A percentile compares a stretch with the other conserved stretches of the same genome.
Evolutionary conservation across 2,888 invertebrate species (phyloP).

Genomic region (Pyrgus malvae): DNA sequence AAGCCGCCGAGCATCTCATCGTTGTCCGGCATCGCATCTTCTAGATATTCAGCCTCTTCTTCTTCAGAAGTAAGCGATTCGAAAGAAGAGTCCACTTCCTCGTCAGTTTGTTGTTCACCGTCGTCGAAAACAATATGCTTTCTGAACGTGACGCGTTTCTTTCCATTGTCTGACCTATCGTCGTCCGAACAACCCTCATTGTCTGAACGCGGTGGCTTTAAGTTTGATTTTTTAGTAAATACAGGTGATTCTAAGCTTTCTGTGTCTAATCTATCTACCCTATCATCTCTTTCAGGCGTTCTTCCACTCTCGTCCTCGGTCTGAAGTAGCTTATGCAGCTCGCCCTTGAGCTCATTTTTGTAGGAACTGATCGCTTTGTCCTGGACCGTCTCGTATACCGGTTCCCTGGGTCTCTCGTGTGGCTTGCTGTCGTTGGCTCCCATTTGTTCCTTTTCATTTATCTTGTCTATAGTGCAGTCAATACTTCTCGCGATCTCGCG

Average conservation of each 20-base stretch:
- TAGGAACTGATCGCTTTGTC: conserved; percentile 51
- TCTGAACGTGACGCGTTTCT: conserved; percentile 72
- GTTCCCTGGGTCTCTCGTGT: conserved; percentile 37
- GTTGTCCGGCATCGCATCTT: conserved; percentile 54
- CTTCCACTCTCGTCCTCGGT: conserved; percentile 38
- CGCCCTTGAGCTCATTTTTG: conserved; percentile 60
- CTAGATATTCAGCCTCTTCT: conserved; percentile 61
- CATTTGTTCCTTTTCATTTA: conserved; percentile 57
- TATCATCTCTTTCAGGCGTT: conserved; percentile 24
- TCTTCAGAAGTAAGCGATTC: conserved; percentile 67
- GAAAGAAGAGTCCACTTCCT: conserved; percentile 66
- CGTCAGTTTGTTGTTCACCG: conserved; percentile 74
- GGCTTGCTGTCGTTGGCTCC: conserved; percentile 61
- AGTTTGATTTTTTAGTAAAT: conserved; percentile 63
- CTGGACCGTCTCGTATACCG: conserved; percentile 55
- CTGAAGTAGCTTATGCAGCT: conserved; percentile 58
- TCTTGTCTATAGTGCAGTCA: conserved; percentile 66
- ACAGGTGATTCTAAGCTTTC: conserved; percentile 52
- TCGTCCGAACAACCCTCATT: conserved; percentile 72
- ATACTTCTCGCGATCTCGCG: conserved; percentile 71
- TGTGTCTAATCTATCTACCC: conserved; percentile 29
- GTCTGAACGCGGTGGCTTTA: conserved; percentile 68
- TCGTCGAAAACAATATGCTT: conserved; percentile 78
- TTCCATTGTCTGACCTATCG: conserved; percentile 68
- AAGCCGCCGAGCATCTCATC: conserved; percentile 56